Conservation (phyloP, 2,888 invertebrate species). For the Melanostoma scalare region DNA sequence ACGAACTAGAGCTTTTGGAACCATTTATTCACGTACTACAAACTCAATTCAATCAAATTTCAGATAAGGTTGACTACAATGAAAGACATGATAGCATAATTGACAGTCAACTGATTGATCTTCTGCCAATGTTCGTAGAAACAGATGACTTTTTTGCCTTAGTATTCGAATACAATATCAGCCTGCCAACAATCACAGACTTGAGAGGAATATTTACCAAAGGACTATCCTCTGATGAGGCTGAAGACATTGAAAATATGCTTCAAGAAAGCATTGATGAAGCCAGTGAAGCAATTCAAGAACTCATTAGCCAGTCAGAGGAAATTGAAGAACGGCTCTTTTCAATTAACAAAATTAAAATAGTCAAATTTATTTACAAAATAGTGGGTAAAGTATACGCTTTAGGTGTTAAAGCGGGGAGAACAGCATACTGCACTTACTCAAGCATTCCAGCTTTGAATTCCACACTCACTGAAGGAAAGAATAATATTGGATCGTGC, state of each 20-base stretch:
- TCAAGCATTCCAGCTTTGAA: slow-evolving; percentile 40
- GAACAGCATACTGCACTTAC: slow-evolving; percentile 58
- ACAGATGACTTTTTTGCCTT: neutral
- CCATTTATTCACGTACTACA: slow-evolving; percentile 45
- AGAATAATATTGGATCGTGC: slow-evolving; percentile 34
- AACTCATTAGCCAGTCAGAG: slow-evolving; percentile 11
- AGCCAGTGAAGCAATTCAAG: slow-evolving; percentile 11
- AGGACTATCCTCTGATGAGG: slow-evolving; percentile 14
- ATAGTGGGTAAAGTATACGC: slow-evolving; percentile 28
- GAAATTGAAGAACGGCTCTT: slow-evolving; percentile 24
- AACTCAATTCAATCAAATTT: slow-evolving; percentile 24
- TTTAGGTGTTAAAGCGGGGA: slow-evolving; percentile 9
- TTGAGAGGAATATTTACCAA: neutral
- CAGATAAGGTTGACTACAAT: neutral
- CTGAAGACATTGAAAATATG: slow-evolving; percentile 41
- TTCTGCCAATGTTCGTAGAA: neutral
- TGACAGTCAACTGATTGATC: slow-evolving; percentile 1
- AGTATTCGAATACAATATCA: slow-evolving; percentile 7
- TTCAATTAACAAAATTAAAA: slow-evolving; percentile 52
- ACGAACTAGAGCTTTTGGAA: slow-evolving; percentile 38
- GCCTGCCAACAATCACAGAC: neutral
- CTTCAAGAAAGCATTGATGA: slow-evolving; percentile 43
- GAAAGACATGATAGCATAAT: neutral
- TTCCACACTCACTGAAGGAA: slow-evolving; percentile 45
- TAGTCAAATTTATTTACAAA: slow-evolving; percentile 43